Evolutionary conservation across 2,888 invertebrate species (phyloP), one percentile per base, ranked within the genome.

Genomic region (Orthonevra nobilis): DNA sequence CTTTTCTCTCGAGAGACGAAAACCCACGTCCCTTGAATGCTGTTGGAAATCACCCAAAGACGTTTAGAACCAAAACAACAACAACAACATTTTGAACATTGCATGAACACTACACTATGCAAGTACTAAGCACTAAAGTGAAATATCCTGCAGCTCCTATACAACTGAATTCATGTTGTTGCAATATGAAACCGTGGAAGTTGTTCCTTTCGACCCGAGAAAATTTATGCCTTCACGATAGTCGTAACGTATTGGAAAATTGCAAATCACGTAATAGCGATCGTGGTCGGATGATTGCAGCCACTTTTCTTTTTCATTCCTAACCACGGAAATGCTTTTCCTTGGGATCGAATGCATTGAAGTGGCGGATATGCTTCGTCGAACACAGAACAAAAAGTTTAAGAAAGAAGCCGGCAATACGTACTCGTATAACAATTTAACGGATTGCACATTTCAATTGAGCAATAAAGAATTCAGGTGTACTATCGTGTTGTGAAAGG

Each of bases 181-280:
- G 9, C 26, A 15, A 10, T 15, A 32, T 40, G 12, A 10, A 19
- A 6, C 38, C 64, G 36, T 46, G 44, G 52, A 56, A 40, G 48
- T 40, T 69, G 58, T 58, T 40, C 19, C 58, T 30, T 69, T 58
- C 68, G 30, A 40, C 48, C 42, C 68, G 5, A 40, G 5, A 50
- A 42, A 52, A 70, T 70, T 61, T 70, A 70, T 52, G 60, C 32
- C 52, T 42, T 61, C 69, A 61, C 34, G 69, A 70, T 61, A 70
- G 69, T 70, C 34, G 60, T 52, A 70, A 36, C 36, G 52, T 50
- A 84, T 86, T 83, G 85, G 82, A 82, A 84, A 86, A 84, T 83
- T 83, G 83, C 83, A 84, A 84, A 85, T 85, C 86, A 85, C 85
- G 86, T 85, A 84, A 52, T 36, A 70, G 50, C 50, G 60, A 61